phyloP scores from a whole-genome alignment of 2,113 vertebrate genomes.

The Elaphurus davidianus region DNA sequence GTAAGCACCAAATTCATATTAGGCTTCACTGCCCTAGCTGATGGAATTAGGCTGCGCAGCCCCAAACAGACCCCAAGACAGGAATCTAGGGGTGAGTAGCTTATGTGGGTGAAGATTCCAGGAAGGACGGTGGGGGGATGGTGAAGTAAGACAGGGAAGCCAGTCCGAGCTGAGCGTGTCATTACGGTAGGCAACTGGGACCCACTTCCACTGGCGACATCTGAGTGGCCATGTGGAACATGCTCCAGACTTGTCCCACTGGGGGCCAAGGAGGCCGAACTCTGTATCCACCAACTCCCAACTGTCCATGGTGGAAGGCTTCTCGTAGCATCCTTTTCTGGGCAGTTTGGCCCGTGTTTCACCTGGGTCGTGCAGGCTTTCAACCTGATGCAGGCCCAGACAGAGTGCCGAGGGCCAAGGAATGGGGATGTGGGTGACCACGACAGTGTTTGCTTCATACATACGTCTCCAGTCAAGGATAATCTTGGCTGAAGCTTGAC shows the following conservation, averaged over 20 bases:
- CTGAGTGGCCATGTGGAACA: not conserved
- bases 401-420: not conserved
- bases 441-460: not conserved
- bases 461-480: not conserved
- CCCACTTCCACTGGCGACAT: not conserved
- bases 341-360: not conserved
- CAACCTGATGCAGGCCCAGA: not conserved
- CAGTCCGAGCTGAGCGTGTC: not conserved
- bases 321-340: not conserved
- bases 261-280: not conserved
- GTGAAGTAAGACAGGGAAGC: not conserved
- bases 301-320: not conserved
- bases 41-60: not conserved
- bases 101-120: not conserved
- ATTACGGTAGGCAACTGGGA: not conserved
- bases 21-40: not conserved
- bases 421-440: accelerated
- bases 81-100: not conserved
- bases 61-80: not conserved
- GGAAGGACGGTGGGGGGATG: not conserved
- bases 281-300: not conserved
- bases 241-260: not conserved
- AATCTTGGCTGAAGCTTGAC: not conserved
- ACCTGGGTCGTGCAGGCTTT: not conserved
- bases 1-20: not conserved